These are phyloP conservation scores for Suncus etruscus DNA, from an alignment of 2,113 vertebrate genomes.

Conservation along the genomic window DNA sequence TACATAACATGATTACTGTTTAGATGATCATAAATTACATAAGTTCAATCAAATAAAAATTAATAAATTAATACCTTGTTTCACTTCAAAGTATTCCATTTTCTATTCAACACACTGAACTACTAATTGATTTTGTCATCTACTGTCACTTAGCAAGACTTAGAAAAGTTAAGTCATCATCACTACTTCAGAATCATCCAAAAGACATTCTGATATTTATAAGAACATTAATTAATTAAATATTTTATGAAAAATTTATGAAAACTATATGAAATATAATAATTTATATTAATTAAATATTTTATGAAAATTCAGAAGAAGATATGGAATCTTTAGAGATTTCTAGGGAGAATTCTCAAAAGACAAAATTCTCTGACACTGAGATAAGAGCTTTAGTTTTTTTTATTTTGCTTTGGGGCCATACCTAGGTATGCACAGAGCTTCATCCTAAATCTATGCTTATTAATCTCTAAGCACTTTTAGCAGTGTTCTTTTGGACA, in stretches of 20 bases:
- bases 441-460: too few species aligned
- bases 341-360: background rate
- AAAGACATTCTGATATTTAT: background rate
- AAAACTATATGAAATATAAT: too few species aligned
- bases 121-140: background rate
- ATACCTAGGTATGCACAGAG: too few species aligned
- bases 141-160: background rate
- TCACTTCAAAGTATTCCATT: conserved; percentile 17
- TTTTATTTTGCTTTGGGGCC: too few species aligned
- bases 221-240: background rate
- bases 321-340: background rate
- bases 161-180: conserved; percentile 14
- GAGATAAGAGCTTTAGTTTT: too few species aligned
- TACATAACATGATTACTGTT: background rate
- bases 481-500: too few species aligned
- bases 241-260: background rate
- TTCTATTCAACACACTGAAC: background rate
- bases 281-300: background rate
- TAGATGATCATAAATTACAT: too few species aligned
- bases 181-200: conserved; percentile 17
- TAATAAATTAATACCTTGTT: background rate
- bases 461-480: too few species aligned
- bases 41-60: too few species aligned
- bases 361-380: background rate
- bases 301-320: background rate